These are phyloP conservation scores for Probosciger aterrimus DNA, from an alignment of 2,113 vertebrate genomes.

Conservation along the genomic window DNA sequence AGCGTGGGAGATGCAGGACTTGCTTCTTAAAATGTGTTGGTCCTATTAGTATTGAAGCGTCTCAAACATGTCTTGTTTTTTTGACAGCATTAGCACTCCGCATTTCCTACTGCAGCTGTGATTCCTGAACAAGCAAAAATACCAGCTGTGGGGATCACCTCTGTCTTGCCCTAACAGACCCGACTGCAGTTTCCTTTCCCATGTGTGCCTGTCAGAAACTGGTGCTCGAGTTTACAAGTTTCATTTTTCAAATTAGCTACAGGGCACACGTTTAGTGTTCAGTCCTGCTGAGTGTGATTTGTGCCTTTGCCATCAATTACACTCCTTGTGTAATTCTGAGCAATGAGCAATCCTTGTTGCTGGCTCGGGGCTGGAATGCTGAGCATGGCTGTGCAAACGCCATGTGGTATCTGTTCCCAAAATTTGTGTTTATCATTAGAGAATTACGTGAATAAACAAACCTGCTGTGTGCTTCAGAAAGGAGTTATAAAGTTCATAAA, in stretches of 20 bases:
- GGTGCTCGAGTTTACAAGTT: not conserved
- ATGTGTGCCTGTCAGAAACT: not conserved
- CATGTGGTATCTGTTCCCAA: not conserved
- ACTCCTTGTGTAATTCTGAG: not conserved
- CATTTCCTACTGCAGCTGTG: not conserved
- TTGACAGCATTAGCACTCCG: not conserved
- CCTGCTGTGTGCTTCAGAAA: not conserved
- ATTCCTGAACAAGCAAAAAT: not conserved
- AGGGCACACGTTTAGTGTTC: not conserved
- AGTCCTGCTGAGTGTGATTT: not conserved
- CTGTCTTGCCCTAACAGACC: not conserved
- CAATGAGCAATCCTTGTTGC: not conserved
- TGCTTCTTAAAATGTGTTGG: not conserved
- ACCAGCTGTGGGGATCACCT: not conserved
- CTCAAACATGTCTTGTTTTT: not conserved
- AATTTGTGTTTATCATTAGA: not conserved
- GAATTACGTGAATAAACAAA: conserved; percentile 2
- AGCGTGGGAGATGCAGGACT: not conserved
- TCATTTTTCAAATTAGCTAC: not conserved
- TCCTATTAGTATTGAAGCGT: not conserved
- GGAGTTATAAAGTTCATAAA: not conserved
- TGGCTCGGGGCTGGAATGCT: not conserved
- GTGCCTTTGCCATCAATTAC: not conserved
- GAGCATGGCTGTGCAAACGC: accelerated
- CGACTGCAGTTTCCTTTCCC: not conserved